Evolutionary conservation across 1,140 invertebrate species (phyloP), one percentile per base, ranked within the genome.

Genomic region (Drosophila subobscura): DNA sequence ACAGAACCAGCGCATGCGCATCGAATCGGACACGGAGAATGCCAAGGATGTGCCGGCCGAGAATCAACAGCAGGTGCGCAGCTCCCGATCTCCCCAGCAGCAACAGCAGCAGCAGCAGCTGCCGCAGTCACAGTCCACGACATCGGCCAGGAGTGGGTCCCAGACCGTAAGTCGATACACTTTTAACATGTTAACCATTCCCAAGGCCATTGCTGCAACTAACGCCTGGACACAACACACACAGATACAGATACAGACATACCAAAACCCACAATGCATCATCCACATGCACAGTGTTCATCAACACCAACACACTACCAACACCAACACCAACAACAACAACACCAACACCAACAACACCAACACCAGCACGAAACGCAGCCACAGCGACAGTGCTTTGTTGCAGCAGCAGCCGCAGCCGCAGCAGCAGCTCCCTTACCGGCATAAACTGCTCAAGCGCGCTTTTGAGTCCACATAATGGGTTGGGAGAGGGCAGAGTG

Each of bases 1-100:
- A 49, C 89, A 91, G 90, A 91, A 90, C 72, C 90, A 91, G 78
- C 79, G 90, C 57, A 88, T 91, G 72, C 89, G 90, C 73, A 81
- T 90, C 45, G 90, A 90, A 55, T 83, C 84, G 22, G 90, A 91
- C 29, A 68, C 68, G 46, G 90, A 91, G 53, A 76, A 73, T 66
- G 55, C 77, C 45, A 85, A 90, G 73, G 79, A 90, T 54, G 70
- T 65, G 22, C 33, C 42, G 23, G 16, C 45, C 51, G 61, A 56
- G 68, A 46, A 47, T 25, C 58, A 64, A 44, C 53, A 54, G 50
- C 60, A 58, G 40, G 72, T 66, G 53, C 72, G 67, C 29, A 72
- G 52, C 42, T 60, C 56, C 25, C 77, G 70, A 29, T 78, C 70
- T 10, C 68, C 78, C 1, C 84, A 86, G 65, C 79, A 78, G 47